Evolutionary conservation across 2,888 invertebrate genomes (phyloP).

Genomic region (Electrophaes corylata): DNA sequence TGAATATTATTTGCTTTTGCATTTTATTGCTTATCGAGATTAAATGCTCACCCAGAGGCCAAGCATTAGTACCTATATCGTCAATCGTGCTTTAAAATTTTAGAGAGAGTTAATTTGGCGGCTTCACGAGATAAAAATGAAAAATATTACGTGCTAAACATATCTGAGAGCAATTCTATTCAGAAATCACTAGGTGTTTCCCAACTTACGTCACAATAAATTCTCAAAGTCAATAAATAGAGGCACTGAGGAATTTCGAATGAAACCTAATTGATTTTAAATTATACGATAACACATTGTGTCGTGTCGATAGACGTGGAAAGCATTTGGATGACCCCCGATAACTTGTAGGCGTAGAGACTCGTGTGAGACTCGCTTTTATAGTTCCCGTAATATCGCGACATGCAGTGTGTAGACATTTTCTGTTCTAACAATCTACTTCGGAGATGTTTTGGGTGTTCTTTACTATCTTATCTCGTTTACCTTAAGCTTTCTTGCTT

Average conservation of each 20-base stretch:
- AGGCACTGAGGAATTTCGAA: slow-evolving; percentile 52
- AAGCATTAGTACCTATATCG: slow-evolving; percentile 11
- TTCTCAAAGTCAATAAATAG: slow-evolving; percentile 40
- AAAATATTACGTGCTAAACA: slow-evolving; percentile 29
- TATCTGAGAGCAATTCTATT: slow-evolving; percentile 23
- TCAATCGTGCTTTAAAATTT: slow-evolving; percentile 8
- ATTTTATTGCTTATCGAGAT: slow-evolving; percentile 11
- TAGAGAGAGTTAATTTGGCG: slow-evolving; percentile 10
- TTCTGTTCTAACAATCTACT: slow-evolving; percentile 30
- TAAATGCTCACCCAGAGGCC: slow-evolving; percentile 11
- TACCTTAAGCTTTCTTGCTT: slow-evolving; percentile 27
- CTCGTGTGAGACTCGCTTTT: slow-evolving; percentile 41
- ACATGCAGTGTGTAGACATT: slow-evolving; percentile 38
- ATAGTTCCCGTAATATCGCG: slow-evolving; percentile 40
- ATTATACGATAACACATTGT: slow-evolving; percentile 58
- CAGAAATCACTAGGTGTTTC: slow-evolving; percentile 33
- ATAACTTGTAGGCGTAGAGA: slow-evolving; percentile 52
- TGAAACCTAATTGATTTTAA: slow-evolving; percentile 61
- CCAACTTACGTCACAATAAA: slow-evolving; percentile 39
- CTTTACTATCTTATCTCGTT: slow-evolving; percentile 26
- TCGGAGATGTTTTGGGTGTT: slow-evolving; percentile 21
- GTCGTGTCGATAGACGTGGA: slow-evolving; percentile 52
- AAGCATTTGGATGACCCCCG: slow-evolving; percentile 55
- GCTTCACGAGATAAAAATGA: slow-evolving; percentile 13
- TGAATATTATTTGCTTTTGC: slow-evolving; percentile 19